Evolutionary conservation across 2,888 invertebrate species (phyloP).

Genomic region (Digitonthophagus gazella): DNA sequence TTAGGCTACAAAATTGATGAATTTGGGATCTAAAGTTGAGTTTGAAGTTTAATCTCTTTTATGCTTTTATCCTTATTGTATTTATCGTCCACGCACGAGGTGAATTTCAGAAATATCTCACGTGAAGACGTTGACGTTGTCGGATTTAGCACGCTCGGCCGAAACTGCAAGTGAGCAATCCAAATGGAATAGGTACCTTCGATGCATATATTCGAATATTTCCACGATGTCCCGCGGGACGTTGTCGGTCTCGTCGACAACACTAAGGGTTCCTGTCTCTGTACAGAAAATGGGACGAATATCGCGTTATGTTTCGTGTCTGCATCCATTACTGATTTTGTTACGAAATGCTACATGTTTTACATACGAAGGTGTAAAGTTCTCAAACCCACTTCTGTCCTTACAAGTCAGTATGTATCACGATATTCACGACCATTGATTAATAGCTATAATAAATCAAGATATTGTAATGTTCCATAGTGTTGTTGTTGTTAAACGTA

Average conservation of each 20-base stretch:
- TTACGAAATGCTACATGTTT: not conserved
- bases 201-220: not conserved
- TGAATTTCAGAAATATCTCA: not conserved
- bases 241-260: not conserved
- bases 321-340: not conserved
- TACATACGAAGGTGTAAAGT: not conserved
- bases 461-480: too few relatives aligned
- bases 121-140: not conserved
- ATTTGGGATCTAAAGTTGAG: too few relatives aligned
- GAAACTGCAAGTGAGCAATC: not conserved
- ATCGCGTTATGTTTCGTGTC: not conserved
- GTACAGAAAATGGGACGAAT: not conserved
- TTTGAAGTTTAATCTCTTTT: too few relatives aligned
- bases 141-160: not conserved
- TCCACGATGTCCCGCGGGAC: not conserved
- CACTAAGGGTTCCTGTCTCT: not conserved
- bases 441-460: not conserved
- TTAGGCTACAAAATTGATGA: too few relatives aligned
- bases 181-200: not conserved
- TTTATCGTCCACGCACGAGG: too few relatives aligned
- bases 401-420: too few relatives aligned
- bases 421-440: too few relatives aligned
- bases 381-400: too few relatives aligned
- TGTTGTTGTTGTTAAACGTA: too few relatives aligned
- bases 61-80: too few relatives aligned